These are phyloP conservation scores for Chaetoderma sp. DNA, from an alignment of 2,888 invertebrate species.

Conservation along the genomic window DNA sequence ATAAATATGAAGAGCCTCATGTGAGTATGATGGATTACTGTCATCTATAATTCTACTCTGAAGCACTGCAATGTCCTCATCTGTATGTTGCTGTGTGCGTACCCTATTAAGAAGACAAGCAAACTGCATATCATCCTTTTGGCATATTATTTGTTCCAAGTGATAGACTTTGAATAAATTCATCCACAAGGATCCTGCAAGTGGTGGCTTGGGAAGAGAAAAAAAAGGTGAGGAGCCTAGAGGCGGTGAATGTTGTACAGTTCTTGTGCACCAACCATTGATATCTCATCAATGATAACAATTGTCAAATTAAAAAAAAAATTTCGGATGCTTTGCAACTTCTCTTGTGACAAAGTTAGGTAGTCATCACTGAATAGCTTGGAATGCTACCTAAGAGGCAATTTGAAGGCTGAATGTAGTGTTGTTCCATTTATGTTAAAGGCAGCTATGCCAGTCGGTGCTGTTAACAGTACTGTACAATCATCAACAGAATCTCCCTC, in stretches of 20 bases:
- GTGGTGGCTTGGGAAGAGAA: no score
- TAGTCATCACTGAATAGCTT: conserved; percentile 27
- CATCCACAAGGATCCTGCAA: conserved; percentile 13
- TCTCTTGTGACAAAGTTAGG: conserved; percentile 24
- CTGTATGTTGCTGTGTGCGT: conserved; percentile 10
- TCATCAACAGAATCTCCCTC: background rate
- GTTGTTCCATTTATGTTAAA: background rate
- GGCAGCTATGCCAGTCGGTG: conserved; percentile 3
- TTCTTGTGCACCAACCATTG: conserved; percentile 31
- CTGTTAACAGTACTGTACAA: no score
- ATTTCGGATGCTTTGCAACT: conserved; percentile 25
- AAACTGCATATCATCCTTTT: conserved; percentile 26
- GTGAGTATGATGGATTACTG: background rate
- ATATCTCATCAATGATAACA: conserved; percentile 30
- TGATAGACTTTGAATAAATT: conserved; percentile 13
- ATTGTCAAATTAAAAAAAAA: conserved; percentile 22
- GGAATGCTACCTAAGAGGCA: no score
- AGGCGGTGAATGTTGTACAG: conserved; percentile 32
- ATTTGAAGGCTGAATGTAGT: conserved; percentile 23
- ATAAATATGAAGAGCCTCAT: conserved; percentile 21
- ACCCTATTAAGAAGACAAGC: conserved; percentile 28
- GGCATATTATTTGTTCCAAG: conserved; percentile 26
- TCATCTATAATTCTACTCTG: conserved; percentile 8
- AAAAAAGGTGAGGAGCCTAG: no score
- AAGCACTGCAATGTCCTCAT: conserved; percentile 21